Conservation (phyloP, 2,797 vertebrate species). For the Argya squamiceps region DNA sequence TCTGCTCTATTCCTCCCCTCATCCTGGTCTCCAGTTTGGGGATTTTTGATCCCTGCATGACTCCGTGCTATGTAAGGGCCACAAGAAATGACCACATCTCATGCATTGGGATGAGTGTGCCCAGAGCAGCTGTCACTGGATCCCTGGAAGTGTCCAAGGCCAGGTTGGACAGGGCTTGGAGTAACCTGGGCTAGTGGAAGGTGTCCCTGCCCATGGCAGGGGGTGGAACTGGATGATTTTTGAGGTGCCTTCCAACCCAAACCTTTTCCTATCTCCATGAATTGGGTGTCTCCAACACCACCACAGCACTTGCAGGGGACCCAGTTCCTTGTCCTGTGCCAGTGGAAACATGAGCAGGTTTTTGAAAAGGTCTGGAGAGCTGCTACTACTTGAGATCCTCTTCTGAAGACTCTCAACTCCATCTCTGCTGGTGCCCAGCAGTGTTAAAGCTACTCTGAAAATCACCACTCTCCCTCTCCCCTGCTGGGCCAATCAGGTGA, state of each 20-base stretch:
- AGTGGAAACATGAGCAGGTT: accelerated
- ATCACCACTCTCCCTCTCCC: background rate
- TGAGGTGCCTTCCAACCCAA: background rate
- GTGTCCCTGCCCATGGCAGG: background rate
- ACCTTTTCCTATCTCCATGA: background rate
- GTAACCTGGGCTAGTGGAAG: accelerated
- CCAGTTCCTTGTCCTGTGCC: background rate
- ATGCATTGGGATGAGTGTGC: too few species aligned
- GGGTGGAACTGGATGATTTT: background rate
- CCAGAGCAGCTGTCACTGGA: background rate
- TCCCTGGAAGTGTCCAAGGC: background rate
- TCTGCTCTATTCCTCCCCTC: background rate
- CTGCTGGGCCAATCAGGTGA: background rate
- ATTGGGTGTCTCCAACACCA: background rate
- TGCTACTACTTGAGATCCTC: background rate
- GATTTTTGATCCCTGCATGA: background rate
- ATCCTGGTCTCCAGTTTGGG: background rate
- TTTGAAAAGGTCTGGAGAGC: background rate
- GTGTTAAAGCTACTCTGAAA: background rate
- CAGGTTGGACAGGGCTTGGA: accelerated
- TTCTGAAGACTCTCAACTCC: background rate
- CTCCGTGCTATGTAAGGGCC: background rate
- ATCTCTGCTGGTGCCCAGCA: background rate
- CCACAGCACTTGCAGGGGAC: background rate
- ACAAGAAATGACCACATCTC: background rate